Evolutionary conservation across 1,140 invertebrate genomes (phyloP), one percentile per base, ranked within the genome.

Genomic region (Psix sp.): DNA sequence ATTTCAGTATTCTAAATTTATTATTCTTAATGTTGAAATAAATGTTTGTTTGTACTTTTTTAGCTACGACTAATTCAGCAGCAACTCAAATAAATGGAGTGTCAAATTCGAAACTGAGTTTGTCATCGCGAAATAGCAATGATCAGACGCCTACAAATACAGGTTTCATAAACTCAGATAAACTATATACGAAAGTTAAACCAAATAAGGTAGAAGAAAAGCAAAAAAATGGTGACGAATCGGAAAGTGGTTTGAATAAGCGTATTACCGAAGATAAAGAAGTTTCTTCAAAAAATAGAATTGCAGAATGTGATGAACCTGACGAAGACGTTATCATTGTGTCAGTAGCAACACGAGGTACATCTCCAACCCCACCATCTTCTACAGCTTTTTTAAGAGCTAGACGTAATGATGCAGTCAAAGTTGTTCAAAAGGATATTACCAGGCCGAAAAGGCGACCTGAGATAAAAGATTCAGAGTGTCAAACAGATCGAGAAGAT

Each of bases 341-440:
- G 3, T 88, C 88, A 3, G 89, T 94, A 13, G 86, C 93, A 0
- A 93, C 92, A 0, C 87, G 94, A 70, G 91, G 91, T 26, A 95
- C 93, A 1, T 94, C 93, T 5, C 94, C 93, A 0, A 92, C 91
- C 0, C 89, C 92, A 1, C 91, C 92, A 1, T 89, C 90, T n/a
- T 89, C 90, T 10, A 90, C 90, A 5, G 81, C 82, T 0, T 91
- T 89, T 67, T 85, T 92, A 1, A 86, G 91, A 73, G 90, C 88
- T 6, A 89, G 91, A 65, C 87, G 93, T 76, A 90, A 91, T 0
- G 93, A 94, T 60, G 89, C 92, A 59, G 91, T 92, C 5, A 91
- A 93, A 79, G 89, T 90, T 15, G 88, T 92, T 35, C 90, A 93
- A 78, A 92, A 91, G 82, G 90, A 91, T 65, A 88, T 93, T 16